Conservation (phyloP, 1,140 invertebrate species). For the Drosophila bipectinata region DNA sequence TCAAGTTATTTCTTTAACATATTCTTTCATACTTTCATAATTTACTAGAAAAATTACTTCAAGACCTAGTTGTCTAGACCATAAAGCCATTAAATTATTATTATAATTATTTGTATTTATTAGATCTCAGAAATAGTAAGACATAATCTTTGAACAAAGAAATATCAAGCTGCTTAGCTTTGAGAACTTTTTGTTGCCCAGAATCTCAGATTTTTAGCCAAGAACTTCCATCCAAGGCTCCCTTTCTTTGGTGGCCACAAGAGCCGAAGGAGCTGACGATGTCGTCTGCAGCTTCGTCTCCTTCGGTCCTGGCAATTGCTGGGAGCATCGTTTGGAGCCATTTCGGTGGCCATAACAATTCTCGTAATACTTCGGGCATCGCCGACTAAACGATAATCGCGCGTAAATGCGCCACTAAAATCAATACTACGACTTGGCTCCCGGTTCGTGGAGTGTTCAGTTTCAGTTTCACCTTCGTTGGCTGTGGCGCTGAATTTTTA, state of each 20-base stretch:
- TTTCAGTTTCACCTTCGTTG: slow-evolving; percentile 65
- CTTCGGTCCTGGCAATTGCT: slow-evolving; percentile 48
- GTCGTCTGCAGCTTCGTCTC: slow-evolving; percentile 13
- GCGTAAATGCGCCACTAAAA: slow-evolving; percentile 81
- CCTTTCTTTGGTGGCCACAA: slow-evolving; percentile 21
- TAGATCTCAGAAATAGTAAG: slow-evolving; percentile 9
- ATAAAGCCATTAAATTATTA: too few species aligned
- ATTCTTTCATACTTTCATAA: too few species aligned
- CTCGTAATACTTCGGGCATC: slow-evolving; percentile 81
- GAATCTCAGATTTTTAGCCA: slow-evolving; percentile 4
- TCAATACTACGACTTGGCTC: slow-evolving; percentile 73
- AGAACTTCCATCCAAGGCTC: slow-evolving; percentile 11
- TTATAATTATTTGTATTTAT: neutral
- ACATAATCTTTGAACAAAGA: slow-evolving; percentile 20
- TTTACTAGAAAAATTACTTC: too few species aligned
- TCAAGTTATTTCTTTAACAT: too few species aligned
- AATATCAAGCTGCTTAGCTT: neutral
- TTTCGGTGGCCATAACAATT: slow-evolving; percentile 79
- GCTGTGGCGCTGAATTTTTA: slow-evolving; percentile 7
- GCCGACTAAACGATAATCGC: slow-evolving; percentile 81
- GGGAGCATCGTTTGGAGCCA: slow-evolving; percentile 69
- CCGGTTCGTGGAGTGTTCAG: slow-evolving; percentile 43
- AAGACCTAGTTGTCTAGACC: too few species aligned
- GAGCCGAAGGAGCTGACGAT: slow-evolving; percentile 35
- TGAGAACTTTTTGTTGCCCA: neutral